A percentile compares a stretch with the other conserved stretches of the same genome.
phyloP scores from a whole-genome alignment of 2,888 invertebrate species.

The Andrena fulva region DNA sequence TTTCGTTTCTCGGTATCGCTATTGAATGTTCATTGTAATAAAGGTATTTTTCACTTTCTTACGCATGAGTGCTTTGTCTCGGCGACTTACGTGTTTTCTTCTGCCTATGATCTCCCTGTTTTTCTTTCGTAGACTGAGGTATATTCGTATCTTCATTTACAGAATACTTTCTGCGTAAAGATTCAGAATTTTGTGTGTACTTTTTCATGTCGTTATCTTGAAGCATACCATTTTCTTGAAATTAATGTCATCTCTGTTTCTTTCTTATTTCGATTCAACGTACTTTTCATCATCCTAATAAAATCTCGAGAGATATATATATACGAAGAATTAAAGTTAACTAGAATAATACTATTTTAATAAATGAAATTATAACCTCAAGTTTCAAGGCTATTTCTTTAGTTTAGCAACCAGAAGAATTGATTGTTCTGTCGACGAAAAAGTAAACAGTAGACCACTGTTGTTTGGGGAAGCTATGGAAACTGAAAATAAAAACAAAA shows the following conservation, averaged over 20 bases:
- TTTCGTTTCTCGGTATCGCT: constrained; percentile 67
- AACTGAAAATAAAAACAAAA: background rate
- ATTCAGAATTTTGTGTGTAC: constrained; percentile 28
- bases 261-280: background rate
- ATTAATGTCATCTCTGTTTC: background rate
- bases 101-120: constrained; percentile 50
- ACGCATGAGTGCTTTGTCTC: constrained; percentile 71
- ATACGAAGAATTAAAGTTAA: background rate
- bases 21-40: constrained; percentile 67
- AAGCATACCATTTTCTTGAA: background rate
- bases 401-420: background rate
- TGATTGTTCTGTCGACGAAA: background rate
- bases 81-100: constrained; percentile 63
- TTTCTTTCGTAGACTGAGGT: constrained; percentile 37
- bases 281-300: background rate
- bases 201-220: background rate
- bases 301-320: background rate
- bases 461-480: background rate
- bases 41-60: constrained; percentile 63
- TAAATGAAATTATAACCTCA: background rate
- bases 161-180: constrained; percentile 22
- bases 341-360: background rate
- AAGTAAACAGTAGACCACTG: background rate
- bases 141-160: constrained; percentile 20
- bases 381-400: background rate